Conservation (phyloP, 2,888 invertebrate genomes). For the Notocelia uddmanniana region DNA sequence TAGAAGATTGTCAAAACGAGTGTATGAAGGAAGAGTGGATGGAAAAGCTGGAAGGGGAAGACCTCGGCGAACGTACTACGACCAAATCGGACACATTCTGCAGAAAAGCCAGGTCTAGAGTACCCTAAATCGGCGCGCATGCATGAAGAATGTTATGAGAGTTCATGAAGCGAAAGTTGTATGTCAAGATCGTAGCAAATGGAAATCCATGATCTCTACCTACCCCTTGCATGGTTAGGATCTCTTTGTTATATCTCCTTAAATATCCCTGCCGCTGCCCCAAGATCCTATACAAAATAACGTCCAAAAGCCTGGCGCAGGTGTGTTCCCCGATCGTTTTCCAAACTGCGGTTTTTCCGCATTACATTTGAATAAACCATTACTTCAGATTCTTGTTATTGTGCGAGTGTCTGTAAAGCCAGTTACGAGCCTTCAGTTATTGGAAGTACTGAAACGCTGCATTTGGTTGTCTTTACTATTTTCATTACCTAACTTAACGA, state of each 20-base stretch:
- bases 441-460: not conserved
- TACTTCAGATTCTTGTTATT: constrained; percentile 63
- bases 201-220: too few species aligned
- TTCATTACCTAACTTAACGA: too few species aligned
- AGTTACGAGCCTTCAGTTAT: constrained; percentile 57
- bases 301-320: constrained; percentile 57
- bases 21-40: too few species aligned
- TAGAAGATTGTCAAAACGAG: too few species aligned
- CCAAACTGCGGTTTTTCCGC: constrained; percentile 70
- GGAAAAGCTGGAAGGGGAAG: too few species aligned
- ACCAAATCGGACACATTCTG: too few species aligned
- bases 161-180: too few species aligned
- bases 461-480: constrained; percentile 29
- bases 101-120: too few species aligned
- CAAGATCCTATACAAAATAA: constrained; percentile 20
- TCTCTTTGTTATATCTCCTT: not conserved
- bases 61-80: too few species aligned
- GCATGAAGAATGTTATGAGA: too few species aligned
- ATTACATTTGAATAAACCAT: constrained; percentile 82
- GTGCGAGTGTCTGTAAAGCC: constrained; percentile 51
- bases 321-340: constrained; percentile 68
- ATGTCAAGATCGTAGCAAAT: too few species aligned
- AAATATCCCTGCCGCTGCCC: not conserved
- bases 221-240: not conserved
- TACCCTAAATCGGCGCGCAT: too few species aligned